These are phyloP conservation scores for Strix uralensis DNA, from an alignment of 2,113 vertebrate genomes.

Conservation along the genomic window DNA sequence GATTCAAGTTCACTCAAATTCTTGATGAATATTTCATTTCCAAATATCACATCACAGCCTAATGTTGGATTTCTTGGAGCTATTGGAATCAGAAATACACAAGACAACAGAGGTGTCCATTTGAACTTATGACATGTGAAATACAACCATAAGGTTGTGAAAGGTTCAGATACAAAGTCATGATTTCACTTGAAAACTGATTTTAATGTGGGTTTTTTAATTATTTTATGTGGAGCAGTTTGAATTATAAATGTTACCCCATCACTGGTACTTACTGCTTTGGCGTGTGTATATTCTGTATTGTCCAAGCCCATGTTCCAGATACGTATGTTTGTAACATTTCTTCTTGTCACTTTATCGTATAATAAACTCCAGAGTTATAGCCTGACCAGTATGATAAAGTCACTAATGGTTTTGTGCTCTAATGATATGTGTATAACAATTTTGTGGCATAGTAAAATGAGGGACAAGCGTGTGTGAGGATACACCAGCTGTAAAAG, in stretches of 20 bases:
- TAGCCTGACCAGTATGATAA: slow-evolving; percentile 28
- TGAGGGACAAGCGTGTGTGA: not conserved
- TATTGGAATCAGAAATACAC: not conserved
- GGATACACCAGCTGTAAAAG: not conserved
- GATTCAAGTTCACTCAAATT: not conserved
- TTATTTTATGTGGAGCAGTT: not conserved
- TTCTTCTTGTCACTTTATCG: not conserved
- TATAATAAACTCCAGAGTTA: slow-evolving; percentile 12
- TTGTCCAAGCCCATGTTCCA: not conserved
- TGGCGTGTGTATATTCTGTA: not conserved
- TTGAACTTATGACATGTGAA: not conserved
- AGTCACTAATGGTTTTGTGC: not conserved
- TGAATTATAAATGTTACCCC: not conserved
- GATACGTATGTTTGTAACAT: not conserved
- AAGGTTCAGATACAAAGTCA: not conserved
- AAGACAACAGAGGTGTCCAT: not conserved
- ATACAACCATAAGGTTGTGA: not conserved
- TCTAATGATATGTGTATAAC: not conserved
- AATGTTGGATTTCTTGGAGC: not conserved
- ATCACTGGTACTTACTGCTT: not conserved
- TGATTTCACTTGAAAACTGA: not conserved
- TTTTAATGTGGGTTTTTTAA: not conserved
- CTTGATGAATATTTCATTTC: not conserved
- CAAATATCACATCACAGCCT: not conserved
- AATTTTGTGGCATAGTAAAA: slow-evolving; percentile 46